Evolutionary conservation across 1,140 invertebrate genomes (phyloP).

Genomic region (Ostrea denselamellosa): DNA sequence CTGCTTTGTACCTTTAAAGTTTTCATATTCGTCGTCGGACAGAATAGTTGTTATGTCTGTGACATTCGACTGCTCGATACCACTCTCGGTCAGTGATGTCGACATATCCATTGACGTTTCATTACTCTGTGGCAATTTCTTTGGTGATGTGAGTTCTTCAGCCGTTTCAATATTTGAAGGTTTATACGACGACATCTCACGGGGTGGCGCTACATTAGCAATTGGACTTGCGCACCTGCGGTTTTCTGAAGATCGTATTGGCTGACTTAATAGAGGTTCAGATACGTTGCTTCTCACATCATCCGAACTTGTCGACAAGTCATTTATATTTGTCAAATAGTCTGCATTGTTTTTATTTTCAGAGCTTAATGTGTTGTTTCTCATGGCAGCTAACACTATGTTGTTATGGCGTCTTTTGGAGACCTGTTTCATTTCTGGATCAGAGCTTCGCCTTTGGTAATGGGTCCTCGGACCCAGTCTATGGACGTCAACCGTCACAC

Average conservation of each 20-base stretch:
- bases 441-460: conserved; percentile 40
- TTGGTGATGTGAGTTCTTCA: conserved; percentile 22
- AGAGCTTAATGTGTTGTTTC: conserved; percentile 6
- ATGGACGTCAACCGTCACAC: conserved; percentile 54
- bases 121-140: neutral
- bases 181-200: conserved; percentile 33
- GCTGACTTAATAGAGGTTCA: conserved; percentile 33
- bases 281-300: conserved; percentile 42
- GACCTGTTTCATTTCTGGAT: conserved; percentile 50
- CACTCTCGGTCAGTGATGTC: conserved; percentile 39
- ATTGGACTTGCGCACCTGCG: neutral
- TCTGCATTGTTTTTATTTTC: conserved; percentile 18
- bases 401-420: conserved; percentile 33
- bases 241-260: neutral
- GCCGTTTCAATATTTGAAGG: conserved; percentile 50
- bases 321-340: conserved; percentile 43
- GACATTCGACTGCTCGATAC: neutral
- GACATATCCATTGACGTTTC: neutral
- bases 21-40: conserved; percentile 28
- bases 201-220: neutral
- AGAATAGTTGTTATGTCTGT: conserved; percentile 40
- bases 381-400: conserved; percentile 30
- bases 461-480: conserved; percentile 14
- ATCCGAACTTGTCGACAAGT: conserved; percentile 42
- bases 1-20: conserved; percentile 45